These are phyloP conservation scores for Sebastes miniatus DNA, from an alignment of 2,797 vertebrate genomes.

Conservation along the genomic window DNA sequence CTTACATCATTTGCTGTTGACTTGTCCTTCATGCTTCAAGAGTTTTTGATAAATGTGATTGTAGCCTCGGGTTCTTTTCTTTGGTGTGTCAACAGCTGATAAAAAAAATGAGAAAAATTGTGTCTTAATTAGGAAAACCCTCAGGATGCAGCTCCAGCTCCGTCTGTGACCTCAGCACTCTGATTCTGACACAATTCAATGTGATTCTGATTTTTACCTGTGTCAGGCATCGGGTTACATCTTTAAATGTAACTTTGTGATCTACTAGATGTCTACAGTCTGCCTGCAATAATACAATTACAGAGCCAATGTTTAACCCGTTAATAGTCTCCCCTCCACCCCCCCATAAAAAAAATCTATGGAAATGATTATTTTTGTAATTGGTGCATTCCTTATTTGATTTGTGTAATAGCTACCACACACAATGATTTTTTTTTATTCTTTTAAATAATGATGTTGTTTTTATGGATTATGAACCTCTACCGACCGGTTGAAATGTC, in stretches of 20 bases:
- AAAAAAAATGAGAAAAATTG: background rate
- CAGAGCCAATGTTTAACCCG: background rate
- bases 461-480: background rate
- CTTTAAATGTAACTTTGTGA: background rate
- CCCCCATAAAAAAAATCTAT: background rate
- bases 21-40: slow-evolving; percentile 18
- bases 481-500: background rate
- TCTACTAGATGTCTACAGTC: background rate
- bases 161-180: background rate
- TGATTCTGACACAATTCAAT: background rate
- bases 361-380: background rate
- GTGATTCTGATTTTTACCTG: background rate
- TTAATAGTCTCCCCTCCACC: background rate
- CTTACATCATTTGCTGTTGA: slow-evolving; percentile 12
- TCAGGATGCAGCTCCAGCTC: background rate
- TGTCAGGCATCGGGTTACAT: background rate
- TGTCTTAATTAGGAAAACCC: slow-evolving; percentile 13
- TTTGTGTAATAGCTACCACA: background rate
- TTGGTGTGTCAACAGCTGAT: slow-evolving; percentile 6
- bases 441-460: background rate
- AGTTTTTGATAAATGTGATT: slow-evolving; percentile 21
- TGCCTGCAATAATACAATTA: background rate
- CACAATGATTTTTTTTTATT: background rate
- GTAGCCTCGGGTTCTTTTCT: slow-evolving; percentile 24
- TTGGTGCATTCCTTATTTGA: background rate